These are phyloP conservation scores for Coronaproctus castanopsis DNA, from an alignment of 2,888 invertebrate species.

Conservation along the genomic window DNA sequence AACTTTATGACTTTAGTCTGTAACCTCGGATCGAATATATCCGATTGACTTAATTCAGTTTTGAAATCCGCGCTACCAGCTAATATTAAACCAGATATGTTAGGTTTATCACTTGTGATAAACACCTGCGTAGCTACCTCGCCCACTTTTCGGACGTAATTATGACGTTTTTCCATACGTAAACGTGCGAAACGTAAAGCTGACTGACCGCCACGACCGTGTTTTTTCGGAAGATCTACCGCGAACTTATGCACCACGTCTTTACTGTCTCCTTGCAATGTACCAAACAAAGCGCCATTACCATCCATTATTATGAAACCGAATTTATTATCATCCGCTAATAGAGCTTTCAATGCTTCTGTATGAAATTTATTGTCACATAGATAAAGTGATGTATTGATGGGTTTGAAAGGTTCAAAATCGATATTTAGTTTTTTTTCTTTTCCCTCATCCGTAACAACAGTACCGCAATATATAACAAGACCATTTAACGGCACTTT, in stretches of 20 bases:
- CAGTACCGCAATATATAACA: slow-evolving; percentile 99
- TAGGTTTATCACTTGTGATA: slow-evolving; percentile 92
- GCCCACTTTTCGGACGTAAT: slow-evolving; percentile 95
- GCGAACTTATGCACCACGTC: slow-evolving; percentile 92
- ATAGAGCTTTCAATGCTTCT: slow-evolving; percentile 81
- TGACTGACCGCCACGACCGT: slow-evolving; percentile 99
- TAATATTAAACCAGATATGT: slow-evolving; percentile 89
- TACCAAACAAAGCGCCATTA: slow-evolving; percentile 97
- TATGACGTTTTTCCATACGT: slow-evolving; percentile 98
- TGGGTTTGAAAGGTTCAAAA: slow-evolving; percentile 99
- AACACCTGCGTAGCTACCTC: slow-evolving; percentile 92
- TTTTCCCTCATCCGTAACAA: slow-evolving; percentile 98
- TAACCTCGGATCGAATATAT: slow-evolving; percentile 97
- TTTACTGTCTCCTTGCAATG: slow-evolving; percentile 69
- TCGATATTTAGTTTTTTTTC: slow-evolving; percentile 99
- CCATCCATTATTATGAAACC: slow-evolving; percentile 99
- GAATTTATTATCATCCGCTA: slow-evolving; percentile 98
- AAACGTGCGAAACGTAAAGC: slow-evolving; percentile 98
- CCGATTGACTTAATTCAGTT: slow-evolving; percentile 96
- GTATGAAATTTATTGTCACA: slow-evolving; percentile 99
- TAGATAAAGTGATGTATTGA: slow-evolving; percentile 95
- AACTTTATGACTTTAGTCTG: slow-evolving; percentile 97
- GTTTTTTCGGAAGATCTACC: slow-evolving; percentile 97
- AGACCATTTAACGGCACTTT: slow-evolving; percentile 99
- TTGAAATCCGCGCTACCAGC: slow-evolving; percentile 99